phyloP scores from a whole-genome alignment of 1,140 invertebrate species.

The Calosoma granatense region DNA sequence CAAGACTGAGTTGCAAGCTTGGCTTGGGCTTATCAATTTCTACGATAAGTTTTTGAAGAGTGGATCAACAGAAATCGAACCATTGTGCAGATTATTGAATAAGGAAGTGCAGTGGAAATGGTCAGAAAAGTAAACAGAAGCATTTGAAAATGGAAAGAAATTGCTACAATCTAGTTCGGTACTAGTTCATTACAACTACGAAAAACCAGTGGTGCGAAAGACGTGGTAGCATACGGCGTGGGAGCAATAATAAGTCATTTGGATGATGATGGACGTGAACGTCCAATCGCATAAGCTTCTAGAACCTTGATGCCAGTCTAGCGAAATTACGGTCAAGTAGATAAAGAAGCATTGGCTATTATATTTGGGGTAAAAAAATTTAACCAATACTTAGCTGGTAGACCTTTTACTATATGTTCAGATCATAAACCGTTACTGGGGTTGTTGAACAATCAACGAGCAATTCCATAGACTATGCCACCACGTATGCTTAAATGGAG shows the following conservation, averaged over 20 bases:
- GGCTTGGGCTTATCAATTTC: constrained; percentile 31
- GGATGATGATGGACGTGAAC: constrained; percentile 26
- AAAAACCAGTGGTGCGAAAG: constrained; percentile 19
- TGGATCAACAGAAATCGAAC: constrained; percentile 19
- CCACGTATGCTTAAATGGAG: constrained; percentile 30
- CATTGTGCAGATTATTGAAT: constrained; percentile 26
- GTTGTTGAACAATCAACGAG: constrained; percentile 33
- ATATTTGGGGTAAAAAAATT: constrained; percentile 43
- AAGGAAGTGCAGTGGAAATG: constrained; percentile 32
- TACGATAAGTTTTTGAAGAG: constrained; percentile 26
- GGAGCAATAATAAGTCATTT: constrained; percentile 23
- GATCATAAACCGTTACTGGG: constrained; percentile 40
- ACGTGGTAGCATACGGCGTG: constrained; percentile 22
- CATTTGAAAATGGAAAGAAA: constrained; percentile 24
- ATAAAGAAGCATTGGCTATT: constrained; percentile 44
- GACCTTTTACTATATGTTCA: constrained; percentile 36
- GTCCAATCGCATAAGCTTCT: constrained; percentile 37
- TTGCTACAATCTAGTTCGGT: constrained; percentile 22
- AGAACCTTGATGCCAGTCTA: constrained; percentile 34
- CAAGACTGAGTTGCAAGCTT: constrained; percentile 23
- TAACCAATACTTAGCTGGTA: constrained; percentile 41
- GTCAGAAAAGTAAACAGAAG: constrained; percentile 18
- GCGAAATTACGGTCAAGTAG: constrained; percentile 39
- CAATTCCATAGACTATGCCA: constrained; percentile 24
- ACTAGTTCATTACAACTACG: constrained; percentile 22